Evolutionary conservation across 2,797 vertebrate species (phyloP).

Genomic region (Sebastes jordani): DNA sequence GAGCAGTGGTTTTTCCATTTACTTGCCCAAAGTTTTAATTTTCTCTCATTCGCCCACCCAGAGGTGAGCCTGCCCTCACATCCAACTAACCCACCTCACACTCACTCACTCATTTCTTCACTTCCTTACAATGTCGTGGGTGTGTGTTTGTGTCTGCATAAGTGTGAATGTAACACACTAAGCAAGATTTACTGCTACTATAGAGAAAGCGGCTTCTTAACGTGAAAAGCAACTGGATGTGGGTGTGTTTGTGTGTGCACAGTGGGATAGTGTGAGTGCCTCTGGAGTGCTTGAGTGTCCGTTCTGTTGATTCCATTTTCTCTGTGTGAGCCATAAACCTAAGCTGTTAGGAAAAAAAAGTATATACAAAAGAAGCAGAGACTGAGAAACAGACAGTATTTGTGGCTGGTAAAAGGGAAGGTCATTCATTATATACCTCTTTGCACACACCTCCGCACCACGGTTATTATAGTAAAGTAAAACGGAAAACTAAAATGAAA

Average conservation of each 20-base stretch:
- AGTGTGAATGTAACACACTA: constrained; percentile 43
- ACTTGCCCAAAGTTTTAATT: constrained; percentile 20
- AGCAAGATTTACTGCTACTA: constrained; percentile 33
- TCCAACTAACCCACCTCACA: constrained; percentile 6
- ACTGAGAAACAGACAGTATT: background rate
- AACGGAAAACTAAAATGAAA: too few relatives aligned
- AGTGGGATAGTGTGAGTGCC: constrained; percentile 3
- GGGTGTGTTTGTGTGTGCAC: constrained; percentile 22
- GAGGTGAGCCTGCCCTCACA: constrained; percentile 23
- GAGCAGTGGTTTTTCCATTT: constrained; percentile 31
- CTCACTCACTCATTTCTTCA: background rate
- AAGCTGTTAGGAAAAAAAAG: background rate
- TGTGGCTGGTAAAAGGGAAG: background rate
- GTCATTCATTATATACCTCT: constrained; percentile 7
- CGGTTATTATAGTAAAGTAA: too few relatives aligned
- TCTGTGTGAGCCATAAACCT: constrained; percentile 8
- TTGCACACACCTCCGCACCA: background rate
- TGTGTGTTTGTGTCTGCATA: constrained; percentile 26
- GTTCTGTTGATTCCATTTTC: constrained; percentile 54
- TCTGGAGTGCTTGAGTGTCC: background rate
- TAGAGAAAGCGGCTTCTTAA: constrained; percentile 17
- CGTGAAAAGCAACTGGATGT: constrained; percentile 39
- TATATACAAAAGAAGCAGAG: background rate
- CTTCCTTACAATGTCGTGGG: constrained; percentile 10
- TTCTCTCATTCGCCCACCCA: constrained; percentile 46